phyloP scores from a whole-genome alignment of 2,797 vertebrate species.

The Okamejei kenojei region DNA sequence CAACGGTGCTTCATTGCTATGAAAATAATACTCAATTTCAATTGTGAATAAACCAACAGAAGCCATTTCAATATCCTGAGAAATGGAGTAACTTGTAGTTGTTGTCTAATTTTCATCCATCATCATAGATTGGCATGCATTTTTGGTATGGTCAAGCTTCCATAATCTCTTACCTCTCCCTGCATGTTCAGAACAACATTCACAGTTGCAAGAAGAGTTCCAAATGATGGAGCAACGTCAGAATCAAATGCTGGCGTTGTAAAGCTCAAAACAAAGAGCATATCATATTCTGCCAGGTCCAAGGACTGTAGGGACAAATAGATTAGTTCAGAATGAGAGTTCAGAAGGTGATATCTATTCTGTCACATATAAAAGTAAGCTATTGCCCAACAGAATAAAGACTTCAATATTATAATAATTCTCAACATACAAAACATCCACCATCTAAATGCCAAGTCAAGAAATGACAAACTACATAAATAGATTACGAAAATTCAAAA shows the following conservation, averaged over 20 bases:
- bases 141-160: neutral
- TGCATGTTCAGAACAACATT: slow-evolving; percentile 90
- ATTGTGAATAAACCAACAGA: neutral
- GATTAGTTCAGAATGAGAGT: neutral
- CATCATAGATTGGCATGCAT: neutral
- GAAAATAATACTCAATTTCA: neutral
- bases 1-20: neutral
- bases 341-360: neutral
- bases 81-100: neutral
- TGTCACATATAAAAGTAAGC: neutral
- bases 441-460: neutral
- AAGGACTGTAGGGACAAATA: slow-evolving; percentile 64
- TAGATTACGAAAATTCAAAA: neutral
- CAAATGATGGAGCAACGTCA: slow-evolving; percentile 90
- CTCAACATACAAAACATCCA: neutral
- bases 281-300: slow-evolving; percentile 85
- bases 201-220: slow-evolving; percentile 88
- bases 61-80: neutral
- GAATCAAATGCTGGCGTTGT: slow-evolving; percentile 90
- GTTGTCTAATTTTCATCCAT: neutral
- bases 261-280: slow-evolving; percentile 88
- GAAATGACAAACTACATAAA: neutral
- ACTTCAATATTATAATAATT: neutral
- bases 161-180: slow-evolving; percentile 70
- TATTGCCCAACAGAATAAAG: neutral